These are phyloP conservation scores for Odiellus spinosus DNA, from an alignment of 2,888 invertebrate species.

Conservation along the genomic window DNA sequence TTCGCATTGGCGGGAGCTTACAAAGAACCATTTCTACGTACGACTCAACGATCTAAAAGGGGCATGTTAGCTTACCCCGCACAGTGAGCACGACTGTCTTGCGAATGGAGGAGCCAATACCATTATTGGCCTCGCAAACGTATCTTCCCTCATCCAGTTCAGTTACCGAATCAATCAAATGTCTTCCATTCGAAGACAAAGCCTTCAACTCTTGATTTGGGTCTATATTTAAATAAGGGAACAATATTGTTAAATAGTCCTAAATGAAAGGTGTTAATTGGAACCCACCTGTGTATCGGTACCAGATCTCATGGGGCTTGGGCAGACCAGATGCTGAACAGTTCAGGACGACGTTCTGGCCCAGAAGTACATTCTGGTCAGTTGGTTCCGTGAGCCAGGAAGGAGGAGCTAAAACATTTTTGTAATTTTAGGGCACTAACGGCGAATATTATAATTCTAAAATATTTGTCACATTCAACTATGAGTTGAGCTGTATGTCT, in stretches of 20 bases:
- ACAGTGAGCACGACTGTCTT: conserved; percentile 6
- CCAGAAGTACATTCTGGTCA: conserved; percentile 7
- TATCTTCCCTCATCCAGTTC: conserved; percentile 9
- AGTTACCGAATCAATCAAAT: too few species aligned
- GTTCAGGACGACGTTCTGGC: neutral
- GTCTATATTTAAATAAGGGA: too few species aligned
- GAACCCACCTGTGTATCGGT: too few species aligned
- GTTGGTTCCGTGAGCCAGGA: conserved; percentile 12
- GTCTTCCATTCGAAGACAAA: too few species aligned
- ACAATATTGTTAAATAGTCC: too few species aligned
- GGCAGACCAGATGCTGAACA: too few species aligned
- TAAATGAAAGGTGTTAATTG: too few species aligned
- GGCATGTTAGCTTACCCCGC: conserved; percentile 8
- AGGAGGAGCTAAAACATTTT: conserved; percentile 11
- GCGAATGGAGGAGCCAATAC: conserved; percentile 7
- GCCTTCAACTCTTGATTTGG: too few species aligned
- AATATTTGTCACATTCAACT: conserved; percentile 13
- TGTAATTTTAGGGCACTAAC: too few species aligned
- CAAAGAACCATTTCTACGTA: neutral
- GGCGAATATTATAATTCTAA: neutral
- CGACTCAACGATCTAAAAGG: neutral
- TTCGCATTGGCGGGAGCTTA: neutral
- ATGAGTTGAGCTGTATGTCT: conserved; percentile 9
- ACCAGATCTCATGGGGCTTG: too few species aligned
- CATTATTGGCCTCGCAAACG: conserved; percentile 11